Conservation (phyloP, 2,113 vertebrate species). For the Calyptomena viridis region DNA sequence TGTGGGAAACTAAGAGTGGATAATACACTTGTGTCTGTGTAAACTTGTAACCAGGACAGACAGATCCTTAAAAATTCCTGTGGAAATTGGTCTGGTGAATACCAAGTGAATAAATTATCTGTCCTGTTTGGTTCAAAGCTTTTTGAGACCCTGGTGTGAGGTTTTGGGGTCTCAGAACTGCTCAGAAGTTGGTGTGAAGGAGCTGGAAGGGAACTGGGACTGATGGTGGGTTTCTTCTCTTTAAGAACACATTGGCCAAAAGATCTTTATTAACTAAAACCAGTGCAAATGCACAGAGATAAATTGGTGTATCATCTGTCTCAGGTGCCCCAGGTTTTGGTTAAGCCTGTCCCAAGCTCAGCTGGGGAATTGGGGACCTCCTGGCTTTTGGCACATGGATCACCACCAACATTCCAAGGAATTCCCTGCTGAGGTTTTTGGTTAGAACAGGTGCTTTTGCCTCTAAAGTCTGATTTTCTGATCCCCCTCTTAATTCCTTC, state of each 20-base stretch:
- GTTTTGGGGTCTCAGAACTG: background rate
- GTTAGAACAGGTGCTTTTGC: background rate
- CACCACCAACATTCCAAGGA: background rate
- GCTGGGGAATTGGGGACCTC: background rate
- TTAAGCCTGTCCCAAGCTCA: background rate
- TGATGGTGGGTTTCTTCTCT: too few relatives aligned
- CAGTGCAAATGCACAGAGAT: too few relatives aligned
- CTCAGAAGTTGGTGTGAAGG: background rate
- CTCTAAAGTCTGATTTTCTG: background rate
- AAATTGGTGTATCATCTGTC: background rate
- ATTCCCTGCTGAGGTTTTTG: background rate
- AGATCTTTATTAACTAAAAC: background rate
- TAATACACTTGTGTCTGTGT: background rate
- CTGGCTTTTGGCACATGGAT: background rate
- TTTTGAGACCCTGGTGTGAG: background rate
- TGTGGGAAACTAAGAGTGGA: background rate
- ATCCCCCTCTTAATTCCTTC: background rate
- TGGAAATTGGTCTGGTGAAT: background rate
- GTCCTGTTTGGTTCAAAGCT: background rate
- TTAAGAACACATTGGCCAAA: background rate
- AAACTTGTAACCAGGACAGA: background rate
- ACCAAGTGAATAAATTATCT: background rate
- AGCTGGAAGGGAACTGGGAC: background rate
- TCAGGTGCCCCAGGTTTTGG: fast-evolving
- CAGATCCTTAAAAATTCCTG: background rate